Evolutionary conservation across 2,888 invertebrate species (phyloP).

Genomic region (Dynastes grantii): DNA sequence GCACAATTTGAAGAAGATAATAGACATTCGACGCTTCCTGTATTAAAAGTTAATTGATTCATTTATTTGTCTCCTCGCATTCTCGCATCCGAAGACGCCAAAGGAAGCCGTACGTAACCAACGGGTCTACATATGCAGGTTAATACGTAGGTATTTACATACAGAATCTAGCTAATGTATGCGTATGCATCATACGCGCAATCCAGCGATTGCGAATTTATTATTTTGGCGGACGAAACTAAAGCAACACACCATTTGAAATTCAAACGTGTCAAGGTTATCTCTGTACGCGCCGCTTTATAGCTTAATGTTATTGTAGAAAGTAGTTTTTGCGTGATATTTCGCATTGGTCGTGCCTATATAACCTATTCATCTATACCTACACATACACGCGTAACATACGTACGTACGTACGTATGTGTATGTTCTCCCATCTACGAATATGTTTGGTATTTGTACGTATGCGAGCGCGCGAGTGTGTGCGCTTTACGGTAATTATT

Average conservation of each 20-base stretch:
- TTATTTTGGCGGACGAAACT: constrained; percentile 43
- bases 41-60: too few species aligned
- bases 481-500: too few species aligned
- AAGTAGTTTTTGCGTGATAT: constrained; percentile 48
- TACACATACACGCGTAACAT: background rate
- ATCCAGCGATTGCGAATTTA: constrained; percentile 22
- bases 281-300: constrained; percentile 7
- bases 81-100: too few species aligned
- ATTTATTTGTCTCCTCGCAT: too few species aligned
- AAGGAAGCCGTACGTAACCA: too few species aligned
- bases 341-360: constrained; percentile 32
- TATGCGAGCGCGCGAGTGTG: too few species aligned
- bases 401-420: background rate
- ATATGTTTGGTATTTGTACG: too few species aligned
- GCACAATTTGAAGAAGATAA: too few species aligned
- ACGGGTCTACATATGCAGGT: background rate
- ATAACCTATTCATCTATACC: background rate
- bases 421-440: background rate
- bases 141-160: background rate
- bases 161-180: background rate
- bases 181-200: background rate
- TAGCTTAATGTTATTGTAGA: constrained; percentile 27
- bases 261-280: constrained; percentile 47
- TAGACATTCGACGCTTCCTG: too few species aligned
- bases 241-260: constrained; percentile 31